phyloP scores from a whole-genome alignment of 2,797 vertebrate genomes.

The Thripadectes ignobilis region DNA sequence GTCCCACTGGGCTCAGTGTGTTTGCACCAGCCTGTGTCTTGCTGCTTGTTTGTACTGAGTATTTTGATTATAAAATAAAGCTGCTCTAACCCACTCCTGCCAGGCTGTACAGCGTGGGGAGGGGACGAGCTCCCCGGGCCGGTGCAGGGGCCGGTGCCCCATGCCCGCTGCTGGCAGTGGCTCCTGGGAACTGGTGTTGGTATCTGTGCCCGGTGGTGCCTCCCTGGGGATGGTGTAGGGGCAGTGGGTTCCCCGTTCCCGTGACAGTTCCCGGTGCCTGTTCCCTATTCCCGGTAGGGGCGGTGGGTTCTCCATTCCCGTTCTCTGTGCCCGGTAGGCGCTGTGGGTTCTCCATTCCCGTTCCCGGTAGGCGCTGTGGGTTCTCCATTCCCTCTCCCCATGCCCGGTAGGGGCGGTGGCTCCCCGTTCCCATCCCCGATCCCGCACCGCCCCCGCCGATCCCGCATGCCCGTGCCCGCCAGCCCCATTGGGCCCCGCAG shows the following conservation, averaged over 20 bases:
- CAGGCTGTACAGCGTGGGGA: background rate
- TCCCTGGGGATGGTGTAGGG: background rate
- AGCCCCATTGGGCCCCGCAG: constrained; percentile 47
- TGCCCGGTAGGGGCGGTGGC: too few relatives aligned
- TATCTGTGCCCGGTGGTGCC: background rate
- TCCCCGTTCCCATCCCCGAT: background rate
- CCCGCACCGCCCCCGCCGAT: background rate
- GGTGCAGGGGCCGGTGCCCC: background rate
- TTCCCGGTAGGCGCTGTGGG: too few relatives aligned
- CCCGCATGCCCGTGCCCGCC: constrained; percentile 31
- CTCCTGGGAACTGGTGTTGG: too few relatives aligned
- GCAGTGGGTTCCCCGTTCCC: background rate
- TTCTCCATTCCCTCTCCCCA: too few relatives aligned
- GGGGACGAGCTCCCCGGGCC: background rate
- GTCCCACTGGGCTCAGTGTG: background rate
- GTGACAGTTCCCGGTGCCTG: too few relatives aligned
- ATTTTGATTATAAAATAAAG: constrained; percentile 70
- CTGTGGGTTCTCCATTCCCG: too few relatives aligned
- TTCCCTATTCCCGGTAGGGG: too few relatives aligned
- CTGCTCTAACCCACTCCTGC: background rate
- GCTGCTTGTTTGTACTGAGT: constrained; percentile 50
- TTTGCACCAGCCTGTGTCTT: constrained; percentile 28
- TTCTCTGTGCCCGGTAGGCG: too few relatives aligned
- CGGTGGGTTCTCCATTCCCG: too few relatives aligned
- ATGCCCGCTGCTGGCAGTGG: background rate